A percentile compares a stretch with the other conserved stretches of the same genome.
Evolutionary conservation across 1,140 invertebrate species (phyloP).

Genomic region (Bombus sylvicola): DNA sequence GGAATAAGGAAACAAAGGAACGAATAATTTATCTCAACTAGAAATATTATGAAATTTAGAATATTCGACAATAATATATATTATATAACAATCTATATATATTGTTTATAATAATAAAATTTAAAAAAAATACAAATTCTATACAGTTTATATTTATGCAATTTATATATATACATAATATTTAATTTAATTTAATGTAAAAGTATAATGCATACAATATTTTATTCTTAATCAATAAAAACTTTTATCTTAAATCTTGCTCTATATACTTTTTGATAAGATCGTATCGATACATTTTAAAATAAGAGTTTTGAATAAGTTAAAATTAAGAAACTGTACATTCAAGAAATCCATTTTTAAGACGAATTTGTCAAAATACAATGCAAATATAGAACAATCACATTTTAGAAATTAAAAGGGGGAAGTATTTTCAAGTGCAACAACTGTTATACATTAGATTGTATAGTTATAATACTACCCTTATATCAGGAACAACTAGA

Average conservation of each 20-base stretch:
- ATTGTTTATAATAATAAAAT: background rate
- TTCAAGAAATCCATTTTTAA: background rate
- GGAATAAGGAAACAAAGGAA: conserved; percentile 11
- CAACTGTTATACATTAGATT: background rate
- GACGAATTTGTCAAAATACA: background rate
- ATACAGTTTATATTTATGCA: background rate
- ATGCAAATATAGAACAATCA: background rate
- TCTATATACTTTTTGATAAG: background rate
- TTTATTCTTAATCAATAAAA: background rate
- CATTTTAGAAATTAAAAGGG: background rate
- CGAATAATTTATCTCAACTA: background rate
- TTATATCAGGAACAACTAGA: background rate
- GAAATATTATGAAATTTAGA: background rate
- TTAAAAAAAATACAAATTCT: background rate
- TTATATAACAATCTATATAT: background rate
- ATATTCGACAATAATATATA: background rate
- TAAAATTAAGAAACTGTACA: background rate
- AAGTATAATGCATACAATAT: background rate
- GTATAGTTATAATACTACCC: background rate
- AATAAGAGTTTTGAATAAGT: background rate
- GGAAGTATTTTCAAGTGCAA: background rate
- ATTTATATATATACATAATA: background rate
- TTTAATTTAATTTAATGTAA: background rate
- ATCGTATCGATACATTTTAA: background rate
- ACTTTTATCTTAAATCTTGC: background rate